A percentile compares a stretch with the other conserved stretches of the same genome.
Evolutionary conservation across 2,113 vertebrate genomes (phyloP).

Genomic region (Cyanistes caeruleus): DNA sequence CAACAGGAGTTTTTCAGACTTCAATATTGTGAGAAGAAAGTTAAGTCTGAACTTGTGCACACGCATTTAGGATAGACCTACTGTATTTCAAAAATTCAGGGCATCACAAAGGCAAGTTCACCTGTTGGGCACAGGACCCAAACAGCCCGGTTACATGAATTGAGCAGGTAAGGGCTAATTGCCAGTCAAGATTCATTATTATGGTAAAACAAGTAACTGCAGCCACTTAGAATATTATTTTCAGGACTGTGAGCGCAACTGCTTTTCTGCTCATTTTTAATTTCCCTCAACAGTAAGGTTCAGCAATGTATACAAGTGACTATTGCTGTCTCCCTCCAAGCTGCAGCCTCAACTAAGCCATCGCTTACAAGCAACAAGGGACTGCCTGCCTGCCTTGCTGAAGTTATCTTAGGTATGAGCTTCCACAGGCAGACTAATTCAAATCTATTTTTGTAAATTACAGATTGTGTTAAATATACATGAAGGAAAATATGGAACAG

Average conservation of each 20-base stretch:
- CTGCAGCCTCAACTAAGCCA: background rate
- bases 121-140: background rate
- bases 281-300: background rate
- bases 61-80: background rate
- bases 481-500: slow-evolving; percentile 7
- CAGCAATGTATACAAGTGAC: background rate
- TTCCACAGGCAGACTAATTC: slow-evolving; percentile 20
- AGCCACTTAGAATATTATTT: background rate
- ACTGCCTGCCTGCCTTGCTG: background rate
- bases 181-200: background rate
- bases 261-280: background rate
- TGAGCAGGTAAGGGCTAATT: background rate
- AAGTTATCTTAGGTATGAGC: background rate
- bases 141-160: background rate
- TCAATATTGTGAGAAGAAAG: background rate
- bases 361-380: background rate
- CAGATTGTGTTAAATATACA: slow-evolving; percentile 39
- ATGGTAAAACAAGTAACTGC: background rate
- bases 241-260: background rate
- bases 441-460: slow-evolving; percentile 39
- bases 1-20: background rate
- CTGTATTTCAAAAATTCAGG: background rate
- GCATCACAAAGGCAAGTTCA: background rate
- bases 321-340: background rate
- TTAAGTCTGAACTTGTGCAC: background rate